A percentile compares a stretch with the other conserved stretches of the same genome.
Conservation (phyloP, 2,113 vertebrate genomes). For the Peromyscus maniculatus region DNA sequence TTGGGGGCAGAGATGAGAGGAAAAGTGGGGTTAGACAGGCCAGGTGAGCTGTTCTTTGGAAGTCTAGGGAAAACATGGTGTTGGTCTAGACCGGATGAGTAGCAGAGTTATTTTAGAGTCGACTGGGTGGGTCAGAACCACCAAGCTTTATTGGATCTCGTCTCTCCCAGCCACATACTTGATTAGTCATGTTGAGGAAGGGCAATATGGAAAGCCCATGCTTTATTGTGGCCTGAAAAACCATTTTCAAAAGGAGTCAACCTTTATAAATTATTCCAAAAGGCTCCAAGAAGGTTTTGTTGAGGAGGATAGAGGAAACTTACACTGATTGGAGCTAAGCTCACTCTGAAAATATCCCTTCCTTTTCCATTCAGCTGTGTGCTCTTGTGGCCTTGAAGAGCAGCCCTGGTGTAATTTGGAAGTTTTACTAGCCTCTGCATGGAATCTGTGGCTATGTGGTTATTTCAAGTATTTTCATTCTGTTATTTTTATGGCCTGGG, state of each 20-base stretch:
- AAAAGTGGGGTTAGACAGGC: not conserved
- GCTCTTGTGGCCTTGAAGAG: conserved; percentile 68
- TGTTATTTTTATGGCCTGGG: conserved; percentile 70
- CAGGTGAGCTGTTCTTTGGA: not conserved
- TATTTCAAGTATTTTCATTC: conserved; percentile 72
- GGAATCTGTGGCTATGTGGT: conserved; percentile 67
- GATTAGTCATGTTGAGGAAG: conserved; percentile 37
- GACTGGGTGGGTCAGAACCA: conserved; percentile 19
- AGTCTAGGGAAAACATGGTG: not conserved
- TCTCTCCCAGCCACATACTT: conserved; percentile 28
- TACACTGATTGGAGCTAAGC: conserved; percentile 65
- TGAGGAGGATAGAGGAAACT: conserved; percentile 71
- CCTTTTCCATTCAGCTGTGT: conserved; percentile 72
- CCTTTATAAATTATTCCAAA: conserved; percentile 68
- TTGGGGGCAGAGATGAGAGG: not conserved
- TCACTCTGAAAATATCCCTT: conserved; percentile 67
- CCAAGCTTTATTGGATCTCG: conserved; percentile 1
- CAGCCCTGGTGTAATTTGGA: conserved; percentile 54
- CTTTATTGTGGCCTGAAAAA: conserved; percentile 45
- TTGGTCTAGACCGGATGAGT: not conserved
- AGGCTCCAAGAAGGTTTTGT: conserved; percentile 39
- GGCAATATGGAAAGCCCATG: conserved; percentile 47
- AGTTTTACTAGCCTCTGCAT: conserved; percentile 74
- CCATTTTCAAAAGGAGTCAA: conserved; percentile 56
- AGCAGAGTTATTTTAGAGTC: not conserved